phyloP scores from a whole-genome alignment of 2,797 vertebrate genomes.

The Strix occidentalis region DNA sequence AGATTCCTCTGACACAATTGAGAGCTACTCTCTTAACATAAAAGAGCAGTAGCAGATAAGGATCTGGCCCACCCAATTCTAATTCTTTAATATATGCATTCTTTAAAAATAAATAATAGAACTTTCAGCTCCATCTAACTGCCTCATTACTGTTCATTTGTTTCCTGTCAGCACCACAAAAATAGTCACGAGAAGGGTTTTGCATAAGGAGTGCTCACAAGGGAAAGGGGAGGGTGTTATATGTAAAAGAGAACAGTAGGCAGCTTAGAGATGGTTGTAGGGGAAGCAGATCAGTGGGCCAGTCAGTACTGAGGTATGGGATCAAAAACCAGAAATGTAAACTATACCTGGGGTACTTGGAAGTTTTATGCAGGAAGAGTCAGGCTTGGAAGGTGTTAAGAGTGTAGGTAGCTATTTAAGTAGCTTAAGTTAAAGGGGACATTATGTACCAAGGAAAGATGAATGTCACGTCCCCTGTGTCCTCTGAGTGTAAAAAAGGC shows the following conservation, averaged over 20 bases:
- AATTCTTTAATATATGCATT: neutral
- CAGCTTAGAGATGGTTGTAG: neutral
- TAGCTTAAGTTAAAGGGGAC: neutral
- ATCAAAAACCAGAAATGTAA: neutral
- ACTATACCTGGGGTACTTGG: neutral
- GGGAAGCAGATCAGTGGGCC: neutral
- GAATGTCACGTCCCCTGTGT: neutral
- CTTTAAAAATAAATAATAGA: constrained; percentile 18
- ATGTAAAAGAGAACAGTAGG: neutral
- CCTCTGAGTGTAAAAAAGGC: neutral
- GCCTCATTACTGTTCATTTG: neutral
- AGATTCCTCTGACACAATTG: neutral
- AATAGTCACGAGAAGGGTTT: neutral
- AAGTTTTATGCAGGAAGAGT: no score
- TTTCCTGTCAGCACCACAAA: neutral
- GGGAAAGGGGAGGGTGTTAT: neutral
- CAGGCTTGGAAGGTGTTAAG: neutral
- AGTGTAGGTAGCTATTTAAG: neutral
- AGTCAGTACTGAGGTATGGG: neutral
- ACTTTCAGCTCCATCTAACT: neutral
- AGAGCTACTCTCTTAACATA: neutral
- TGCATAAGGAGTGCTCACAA: neutral
- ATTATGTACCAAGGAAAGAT: neutral
- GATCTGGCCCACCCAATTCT: neutral
- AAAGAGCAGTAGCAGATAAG: neutral